Evolutionary conservation across 1,140 invertebrate genomes (phyloP).

Genomic region (Pseudachorutes palmiensis): DNA sequence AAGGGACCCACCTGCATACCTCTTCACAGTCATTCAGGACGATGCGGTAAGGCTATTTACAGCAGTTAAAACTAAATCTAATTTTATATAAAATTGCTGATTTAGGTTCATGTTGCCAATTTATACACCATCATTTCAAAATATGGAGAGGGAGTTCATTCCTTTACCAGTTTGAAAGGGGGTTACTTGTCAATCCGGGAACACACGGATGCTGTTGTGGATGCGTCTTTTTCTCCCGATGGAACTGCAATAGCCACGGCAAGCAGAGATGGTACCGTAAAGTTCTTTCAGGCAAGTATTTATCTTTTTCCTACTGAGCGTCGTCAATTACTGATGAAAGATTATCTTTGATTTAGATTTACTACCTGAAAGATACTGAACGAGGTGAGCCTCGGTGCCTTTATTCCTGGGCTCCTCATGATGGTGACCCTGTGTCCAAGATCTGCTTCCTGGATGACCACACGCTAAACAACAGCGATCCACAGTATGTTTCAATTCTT

Average conservation of each 20-base stretch:
- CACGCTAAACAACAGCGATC: conserved; percentile 58
- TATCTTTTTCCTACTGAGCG: no score
- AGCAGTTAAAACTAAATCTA: not conserved
- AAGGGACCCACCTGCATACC: conserved; percentile 60
- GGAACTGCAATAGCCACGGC: conserved; percentile 84
- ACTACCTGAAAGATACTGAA: not conserved
- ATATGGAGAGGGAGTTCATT: conserved; percentile 47
- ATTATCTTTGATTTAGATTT: not conserved
- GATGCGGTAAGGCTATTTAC: conserved; percentile 52
- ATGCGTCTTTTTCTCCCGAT: conserved; percentile 85
- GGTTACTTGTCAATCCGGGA: conserved; percentile 59
- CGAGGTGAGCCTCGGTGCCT: conserved; percentile 45
- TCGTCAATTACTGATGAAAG: no score
- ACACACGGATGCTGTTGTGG: conserved; percentile 54
- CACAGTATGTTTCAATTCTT: conserved; percentile 73
- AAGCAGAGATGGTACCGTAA: conserved; percentile 73
- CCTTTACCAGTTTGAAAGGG: conserved; percentile 46
- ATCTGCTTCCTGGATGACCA: conserved; percentile 89
- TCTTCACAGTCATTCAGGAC: conserved; percentile 71
- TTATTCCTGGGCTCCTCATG: conserved; percentile 73
- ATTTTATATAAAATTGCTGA: conserved; percentile 22
- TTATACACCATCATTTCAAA: conserved; percentile 48
- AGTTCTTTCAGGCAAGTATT: conserved; percentile 73
- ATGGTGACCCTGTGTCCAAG: conserved; percentile 69
- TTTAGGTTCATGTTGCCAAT: conserved; percentile 57